These are phyloP conservation scores for Drosophila meridiana DNA, from an alignment of 2,888 invertebrate genomes.

Conservation along the genomic window DNA sequence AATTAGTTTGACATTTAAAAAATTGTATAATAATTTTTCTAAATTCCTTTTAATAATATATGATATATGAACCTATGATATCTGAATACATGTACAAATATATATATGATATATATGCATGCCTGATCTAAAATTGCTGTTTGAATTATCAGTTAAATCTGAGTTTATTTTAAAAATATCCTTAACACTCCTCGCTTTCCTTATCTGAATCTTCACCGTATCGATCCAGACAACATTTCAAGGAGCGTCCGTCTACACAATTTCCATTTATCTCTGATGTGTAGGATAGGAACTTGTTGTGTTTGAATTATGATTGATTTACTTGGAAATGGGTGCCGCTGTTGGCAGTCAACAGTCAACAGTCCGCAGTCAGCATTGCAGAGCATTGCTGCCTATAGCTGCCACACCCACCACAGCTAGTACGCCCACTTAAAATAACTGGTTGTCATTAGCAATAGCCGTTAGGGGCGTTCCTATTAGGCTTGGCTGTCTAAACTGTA, in stretches of 20 bases:
- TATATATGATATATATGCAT: too few relatives aligned
- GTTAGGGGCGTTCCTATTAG: constrained; percentile 47
- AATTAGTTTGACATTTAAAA: too few relatives aligned
- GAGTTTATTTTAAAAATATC: too few relatives aligned
- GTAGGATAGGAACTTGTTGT: constrained; percentile 2
- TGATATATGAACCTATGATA: too few relatives aligned
- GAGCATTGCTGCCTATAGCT: not conserved
- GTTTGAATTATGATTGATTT: constrained; percentile 70
- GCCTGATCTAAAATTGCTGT: too few relatives aligned
- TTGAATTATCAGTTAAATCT: too few relatives aligned
- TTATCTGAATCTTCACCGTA: not conserved
- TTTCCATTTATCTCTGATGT: constrained; percentile 33
- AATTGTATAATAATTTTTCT: too few relatives aligned
- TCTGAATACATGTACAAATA: too few relatives aligned
- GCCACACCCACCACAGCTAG: not conserved
- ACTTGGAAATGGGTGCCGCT: constrained; percentile 51
- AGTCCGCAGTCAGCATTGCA: not conserved
- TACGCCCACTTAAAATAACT: constrained; percentile 15
- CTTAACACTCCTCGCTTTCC: not conserved
- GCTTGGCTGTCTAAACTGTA: constrained; percentile 28
- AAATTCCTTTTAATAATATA: too few relatives aligned
- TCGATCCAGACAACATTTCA: constrained; percentile 1
- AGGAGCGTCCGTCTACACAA: constrained; percentile 35
- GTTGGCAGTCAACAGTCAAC: constrained; percentile 18
- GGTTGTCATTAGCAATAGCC: constrained; percentile 71